Percentiles rank a stretch among this genome's conserved stretches.
phyloP scores from a whole-genome alignment of 1,140 invertebrate species.

The Mesaphorura yosii region DNA sequence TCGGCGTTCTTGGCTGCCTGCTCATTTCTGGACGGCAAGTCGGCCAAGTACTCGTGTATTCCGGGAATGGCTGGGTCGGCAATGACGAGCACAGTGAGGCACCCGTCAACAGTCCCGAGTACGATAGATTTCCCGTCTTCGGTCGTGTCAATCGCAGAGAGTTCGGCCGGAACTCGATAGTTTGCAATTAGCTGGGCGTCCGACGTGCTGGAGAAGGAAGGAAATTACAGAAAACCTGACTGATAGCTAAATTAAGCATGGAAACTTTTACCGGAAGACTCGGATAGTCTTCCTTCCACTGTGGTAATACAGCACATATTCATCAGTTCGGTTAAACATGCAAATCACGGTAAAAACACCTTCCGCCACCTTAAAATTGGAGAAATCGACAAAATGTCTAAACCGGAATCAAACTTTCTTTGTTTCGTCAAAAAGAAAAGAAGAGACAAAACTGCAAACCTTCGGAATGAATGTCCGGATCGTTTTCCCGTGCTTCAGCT shows the following conservation, averaged over 20 bases:
- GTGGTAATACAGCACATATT: constrained; percentile 94
- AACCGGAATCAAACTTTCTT: background rate
- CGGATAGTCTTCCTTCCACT: constrained; percentile 82
- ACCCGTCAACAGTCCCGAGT: constrained; percentile 84
- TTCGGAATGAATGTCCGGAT: constrained; percentile 77
- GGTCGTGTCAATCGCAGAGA: constrained; percentile 71
- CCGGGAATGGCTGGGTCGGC: constrained; percentile 60
- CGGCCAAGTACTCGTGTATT: constrained; percentile 52
- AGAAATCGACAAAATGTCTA: constrained; percentile 32
- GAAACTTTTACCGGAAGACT: constrained; percentile 67
- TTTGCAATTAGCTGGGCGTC: constrained; percentile 86
- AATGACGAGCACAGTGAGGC: constrained; percentile 79
- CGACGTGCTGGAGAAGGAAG: constrained; percentile 48
- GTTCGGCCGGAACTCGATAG: constrained; percentile 80
- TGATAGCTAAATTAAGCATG: too few relatives aligned
- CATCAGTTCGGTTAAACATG: constrained; percentile 78
- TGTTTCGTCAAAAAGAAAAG: background rate
- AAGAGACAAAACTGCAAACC: constrained; percentile 32
- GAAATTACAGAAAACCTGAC: constrained; percentile 27
- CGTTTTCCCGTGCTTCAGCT: constrained; percentile 65
- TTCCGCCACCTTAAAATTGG: constrained; percentile 65
- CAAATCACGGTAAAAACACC: constrained; percentile 93
- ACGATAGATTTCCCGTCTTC: constrained; percentile 69
- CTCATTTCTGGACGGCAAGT: constrained; percentile 57
- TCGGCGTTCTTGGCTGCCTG: background rate